Base-by-base conservation (phyloP, 2,113 vertebrate genomes). In the Oceanodroma tethys region DNA sequence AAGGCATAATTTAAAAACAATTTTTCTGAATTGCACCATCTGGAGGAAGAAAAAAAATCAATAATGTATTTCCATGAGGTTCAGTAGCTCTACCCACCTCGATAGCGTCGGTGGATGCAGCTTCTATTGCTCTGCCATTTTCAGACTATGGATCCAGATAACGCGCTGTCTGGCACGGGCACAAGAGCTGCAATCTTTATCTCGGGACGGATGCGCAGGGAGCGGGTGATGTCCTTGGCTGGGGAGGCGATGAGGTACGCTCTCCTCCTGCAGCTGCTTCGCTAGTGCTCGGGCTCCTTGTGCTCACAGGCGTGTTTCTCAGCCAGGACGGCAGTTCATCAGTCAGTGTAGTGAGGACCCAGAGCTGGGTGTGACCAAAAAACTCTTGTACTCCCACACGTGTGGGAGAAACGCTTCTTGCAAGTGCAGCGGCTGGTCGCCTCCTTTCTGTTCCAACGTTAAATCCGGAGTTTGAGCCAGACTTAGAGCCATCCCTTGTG, bases 11-110 rank as follows among this genome's bases (percentile, higher is more conserved):
- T 97, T 98, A 86, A 96, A 98, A 96, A 83, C 59, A 85, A 62
- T 97, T 97, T 93, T 52, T 92, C 93, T 94, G 92, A 98, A 96
- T 91, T 96, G 92, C 85, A 95, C 81, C 96, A 87, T 96, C 92
- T 97, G 95, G 94, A 98, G 90, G 84, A 78, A 73, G 86, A 80
- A 91, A 80, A 80, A 89, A 95, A 97, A 92, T 96, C 16, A 6
- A 93, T 95, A 70, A 36, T 47, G 50, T 42, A 52, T 96, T 98
- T 98, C 53, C 86, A 91, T 67, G 91, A 84, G 76, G 42, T 52
- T 79, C 16, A 42, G 79, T 19, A 42, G 26, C 87, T 86, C 34
- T 90, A 3, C 59, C 55, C 59, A 21, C 45, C 42, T 9, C 4
- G 1, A 20, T 3, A 55, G 79, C 16, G 1, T 32, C 60, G 4